phyloP scores from a whole-genome alignment of 2,113 vertebrate species.

The Microcebus tavaratra region DNA sequence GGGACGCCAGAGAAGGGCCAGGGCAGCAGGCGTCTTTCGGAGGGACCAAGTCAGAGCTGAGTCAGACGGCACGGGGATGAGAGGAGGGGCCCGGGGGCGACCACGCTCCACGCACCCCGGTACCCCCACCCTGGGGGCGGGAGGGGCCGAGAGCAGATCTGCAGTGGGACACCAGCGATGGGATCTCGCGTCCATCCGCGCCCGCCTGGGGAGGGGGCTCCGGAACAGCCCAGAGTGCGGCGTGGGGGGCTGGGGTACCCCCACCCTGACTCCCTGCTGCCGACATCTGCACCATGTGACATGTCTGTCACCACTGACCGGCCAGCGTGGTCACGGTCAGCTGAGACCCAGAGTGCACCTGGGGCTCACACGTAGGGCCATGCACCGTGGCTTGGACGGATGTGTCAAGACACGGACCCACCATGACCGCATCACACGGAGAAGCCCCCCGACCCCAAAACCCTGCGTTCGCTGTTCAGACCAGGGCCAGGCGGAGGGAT shows the following conservation, averaged over 20 bases:
- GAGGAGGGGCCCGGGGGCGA: background rate
- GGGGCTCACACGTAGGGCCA: accelerated
- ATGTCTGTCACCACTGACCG: background rate
- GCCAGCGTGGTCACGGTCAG: accelerated
- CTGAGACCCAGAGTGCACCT: background rate
- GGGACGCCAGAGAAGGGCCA: too few relatives aligned
- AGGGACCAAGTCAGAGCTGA: background rate
- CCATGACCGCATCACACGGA: background rate
- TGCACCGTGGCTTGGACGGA: background rate
- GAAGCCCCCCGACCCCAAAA: accelerated
- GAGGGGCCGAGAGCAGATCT: background rate
- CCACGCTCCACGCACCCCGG: too few relatives aligned
- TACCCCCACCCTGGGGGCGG: background rate
- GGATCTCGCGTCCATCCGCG: background rate
- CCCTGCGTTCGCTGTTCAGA: accelerated
- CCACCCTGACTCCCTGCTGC: background rate
- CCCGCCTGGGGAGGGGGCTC: background rate
- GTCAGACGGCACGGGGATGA: background rate
- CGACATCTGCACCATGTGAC: background rate
- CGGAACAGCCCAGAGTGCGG: background rate
- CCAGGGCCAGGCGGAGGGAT: too few relatives aligned
- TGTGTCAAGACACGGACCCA: accelerated
- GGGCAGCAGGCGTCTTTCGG: background rate
- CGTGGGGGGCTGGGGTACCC: accelerated
- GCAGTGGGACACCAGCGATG: accelerated